These are phyloP conservation scores for Hetaerina titia DNA, from an alignment of 2,888 invertebrate species.

Conservation along the genomic window DNA sequence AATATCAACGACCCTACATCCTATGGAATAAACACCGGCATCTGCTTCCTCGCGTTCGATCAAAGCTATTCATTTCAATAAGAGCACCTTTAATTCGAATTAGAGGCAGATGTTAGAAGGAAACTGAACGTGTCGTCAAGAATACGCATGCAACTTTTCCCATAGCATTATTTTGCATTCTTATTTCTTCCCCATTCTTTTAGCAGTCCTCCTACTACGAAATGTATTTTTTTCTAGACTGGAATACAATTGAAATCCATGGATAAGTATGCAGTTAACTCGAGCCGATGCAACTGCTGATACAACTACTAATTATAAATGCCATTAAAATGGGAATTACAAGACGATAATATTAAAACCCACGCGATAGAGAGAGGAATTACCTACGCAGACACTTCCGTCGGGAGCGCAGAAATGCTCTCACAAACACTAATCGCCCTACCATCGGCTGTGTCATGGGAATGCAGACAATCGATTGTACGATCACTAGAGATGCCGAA, in stretches of 20 bases:
- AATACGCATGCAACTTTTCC: background rate
- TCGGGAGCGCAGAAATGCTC: no score
- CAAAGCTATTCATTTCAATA: no score
- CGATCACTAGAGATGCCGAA: no score
- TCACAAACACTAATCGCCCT: no score
- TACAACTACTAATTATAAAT: background rate
- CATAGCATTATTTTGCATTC: background rate
- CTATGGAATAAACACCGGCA: background rate
- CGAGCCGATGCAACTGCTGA: background rate
- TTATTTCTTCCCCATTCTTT: background rate
- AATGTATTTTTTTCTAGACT: background rate
- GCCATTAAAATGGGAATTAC: background rate
- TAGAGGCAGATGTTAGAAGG: background rate
- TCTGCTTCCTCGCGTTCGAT: no score
- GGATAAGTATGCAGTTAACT: background rate
- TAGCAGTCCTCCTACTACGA: background rate
- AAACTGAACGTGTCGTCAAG: background rate
- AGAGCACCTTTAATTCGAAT: background rate
- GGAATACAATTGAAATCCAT: background rate
- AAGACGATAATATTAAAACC: no score
- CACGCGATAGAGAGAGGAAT: no score
- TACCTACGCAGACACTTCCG: no score
- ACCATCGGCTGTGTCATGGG: no score
- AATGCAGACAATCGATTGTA: no score
- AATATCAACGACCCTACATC: background rate